A percentile compares a stretch with the other conserved stretches of the same genome.
These are phyloP conservation scores for Ceratotherium simum DNA, from an alignment of 2,113 vertebrate genomes.

Conservation along the genomic window DNA sequence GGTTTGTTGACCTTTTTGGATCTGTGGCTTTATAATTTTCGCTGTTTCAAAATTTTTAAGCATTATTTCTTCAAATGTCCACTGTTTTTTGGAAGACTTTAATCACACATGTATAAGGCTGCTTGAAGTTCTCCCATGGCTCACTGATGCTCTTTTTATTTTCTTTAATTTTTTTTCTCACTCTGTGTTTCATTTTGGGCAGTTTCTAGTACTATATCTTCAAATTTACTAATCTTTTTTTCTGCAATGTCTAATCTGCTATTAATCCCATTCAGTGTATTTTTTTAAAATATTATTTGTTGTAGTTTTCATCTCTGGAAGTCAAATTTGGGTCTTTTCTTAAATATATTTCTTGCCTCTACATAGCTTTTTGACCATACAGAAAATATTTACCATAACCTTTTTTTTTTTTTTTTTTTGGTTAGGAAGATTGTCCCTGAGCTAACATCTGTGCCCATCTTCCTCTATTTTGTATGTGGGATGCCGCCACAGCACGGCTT, in stretches of 20 bases:
- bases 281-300: not conserved
- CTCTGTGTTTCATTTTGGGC: not conserved
- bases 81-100: not conserved
- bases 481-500: no score
- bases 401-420: no score
- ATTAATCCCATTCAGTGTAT: not conserved
- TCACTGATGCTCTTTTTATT: not conserved
- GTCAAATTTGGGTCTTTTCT: not conserved
- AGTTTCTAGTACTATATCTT: not conserved
- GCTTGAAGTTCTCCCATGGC: not conserved
- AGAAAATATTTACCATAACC: not conserved
- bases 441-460: no score
- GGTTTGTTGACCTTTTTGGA: not conserved
- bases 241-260: not conserved
- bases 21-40: not conserved
- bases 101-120: not conserved
- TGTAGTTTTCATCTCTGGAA: not conserved
- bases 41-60: not conserved
- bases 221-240: not conserved
- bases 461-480: no score
- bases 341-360: not conserved
- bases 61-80: not conserved
- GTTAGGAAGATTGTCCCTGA: no score
- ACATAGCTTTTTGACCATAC: not conserved
- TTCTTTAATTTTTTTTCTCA: not conserved